phyloP scores from a whole-genome alignment of 2,888 invertebrate genomes.

The Leptinotarsa juncta region DNA sequence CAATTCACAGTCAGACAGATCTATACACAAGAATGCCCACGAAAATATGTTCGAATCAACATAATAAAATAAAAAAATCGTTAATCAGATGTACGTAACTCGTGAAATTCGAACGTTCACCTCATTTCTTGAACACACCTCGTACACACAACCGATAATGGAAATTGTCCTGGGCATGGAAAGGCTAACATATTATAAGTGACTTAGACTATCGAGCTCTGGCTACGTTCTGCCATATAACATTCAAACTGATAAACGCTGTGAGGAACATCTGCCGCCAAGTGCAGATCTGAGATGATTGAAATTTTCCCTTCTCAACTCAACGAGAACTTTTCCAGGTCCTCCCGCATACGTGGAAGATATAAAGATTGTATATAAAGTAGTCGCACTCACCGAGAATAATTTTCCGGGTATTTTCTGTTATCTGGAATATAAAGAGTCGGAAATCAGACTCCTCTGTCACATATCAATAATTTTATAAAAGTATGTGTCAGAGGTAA shows the following conservation, averaged over 20 bases:
- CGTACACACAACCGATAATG: background rate
- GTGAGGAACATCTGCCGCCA: constrained; percentile 44
- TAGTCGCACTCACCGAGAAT: constrained; percentile 5
- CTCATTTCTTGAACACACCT: no score
- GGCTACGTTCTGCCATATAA: constrained; percentile 27
- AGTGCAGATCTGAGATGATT: constrained; percentile 42
- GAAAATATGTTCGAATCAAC: no score
- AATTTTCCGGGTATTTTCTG: background rate
- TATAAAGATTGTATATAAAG: constrained; percentile 5
- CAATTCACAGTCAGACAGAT: no score
- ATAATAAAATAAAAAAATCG: no score
- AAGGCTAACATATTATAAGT: constrained; percentile 1
- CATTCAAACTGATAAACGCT: constrained; percentile 33
- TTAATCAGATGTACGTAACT: no score
- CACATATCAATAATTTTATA: no score
- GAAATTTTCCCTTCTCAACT: constrained; percentile 35
- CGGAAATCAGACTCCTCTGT: background rate
- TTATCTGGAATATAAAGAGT: background rate
- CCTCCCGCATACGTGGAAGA: constrained; percentile 12
- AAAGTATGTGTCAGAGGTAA: no score
- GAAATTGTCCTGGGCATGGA: background rate
- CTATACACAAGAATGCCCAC: no score
- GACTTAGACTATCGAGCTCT: background rate
- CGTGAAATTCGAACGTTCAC: no score
- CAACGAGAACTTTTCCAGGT: constrained; percentile 29